Evolutionary conservation across 2,888 invertebrate genomes (phyloP).

Genomic region (Gnatocerus cornutus): DNA sequence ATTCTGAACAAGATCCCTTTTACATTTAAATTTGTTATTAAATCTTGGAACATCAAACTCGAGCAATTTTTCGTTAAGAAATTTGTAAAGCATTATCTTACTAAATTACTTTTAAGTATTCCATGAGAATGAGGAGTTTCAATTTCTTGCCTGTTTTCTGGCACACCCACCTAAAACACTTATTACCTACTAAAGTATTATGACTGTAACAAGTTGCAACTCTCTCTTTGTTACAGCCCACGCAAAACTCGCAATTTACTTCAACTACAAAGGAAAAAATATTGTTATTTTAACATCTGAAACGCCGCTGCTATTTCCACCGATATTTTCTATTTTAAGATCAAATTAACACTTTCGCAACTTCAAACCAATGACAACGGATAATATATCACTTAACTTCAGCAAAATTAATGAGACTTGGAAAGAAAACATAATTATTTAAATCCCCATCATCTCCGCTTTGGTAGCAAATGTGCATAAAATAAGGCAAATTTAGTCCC

Average conservation of each 20-base stretch:
- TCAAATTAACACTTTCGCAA: constrained; percentile 41
- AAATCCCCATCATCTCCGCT: constrained; percentile 30
- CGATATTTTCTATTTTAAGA: constrained; percentile 35
- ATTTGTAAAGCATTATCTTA: constrained; percentile 47
- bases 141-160: constrained; percentile 37
- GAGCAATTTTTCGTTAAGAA: constrained; percentile 42
- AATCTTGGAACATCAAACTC: constrained; percentile 48
- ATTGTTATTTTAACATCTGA: constrained; percentile 23
- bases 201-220: constrained; percentile 25
- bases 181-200: constrained; percentile 41
- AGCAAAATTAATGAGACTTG: constrained; percentile 34
- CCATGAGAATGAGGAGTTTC: constrained; percentile 39
- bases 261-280: constrained; percentile 14
- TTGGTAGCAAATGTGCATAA: constrained; percentile 24
- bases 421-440: constrained; percentile 41
- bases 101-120: constrained; percentile 46
- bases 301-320: constrained; percentile 13
- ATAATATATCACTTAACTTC: constrained; percentile 39
- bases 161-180: constrained; percentile 26
- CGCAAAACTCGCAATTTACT: constrained; percentile 33
- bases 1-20: constrained; percentile 47
- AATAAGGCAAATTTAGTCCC: constrained; percentile 23
- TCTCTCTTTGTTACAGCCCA: constrained; percentile 24
- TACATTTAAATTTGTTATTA: constrained; percentile 53
- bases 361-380: constrained; percentile 40